phyloP scores from a whole-genome alignment of 2,113 vertebrate species.

The Myrmecobius fasciatus region DNA sequence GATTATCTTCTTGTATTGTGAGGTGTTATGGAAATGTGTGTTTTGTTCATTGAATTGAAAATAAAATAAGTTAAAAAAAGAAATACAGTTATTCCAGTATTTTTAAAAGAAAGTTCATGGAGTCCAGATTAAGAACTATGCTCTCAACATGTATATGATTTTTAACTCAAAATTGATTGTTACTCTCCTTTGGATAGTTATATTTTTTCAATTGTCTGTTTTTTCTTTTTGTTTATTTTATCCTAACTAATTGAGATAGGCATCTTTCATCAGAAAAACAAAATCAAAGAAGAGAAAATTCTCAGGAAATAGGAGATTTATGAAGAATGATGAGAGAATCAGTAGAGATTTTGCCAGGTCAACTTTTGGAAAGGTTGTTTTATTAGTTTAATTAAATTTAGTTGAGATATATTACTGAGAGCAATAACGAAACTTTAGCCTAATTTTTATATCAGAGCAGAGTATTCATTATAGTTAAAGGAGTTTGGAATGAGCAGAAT shows the following conservation, averaged over 20 bases:
- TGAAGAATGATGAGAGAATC: not conserved
- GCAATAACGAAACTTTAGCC: not conserved
- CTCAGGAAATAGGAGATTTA: not conserved
- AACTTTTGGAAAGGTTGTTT: not conserved
- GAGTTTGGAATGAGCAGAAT: not conserved
- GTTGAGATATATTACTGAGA: not conserved
- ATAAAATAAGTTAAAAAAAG: too few relatives aligned
- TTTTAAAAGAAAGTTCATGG: not conserved
- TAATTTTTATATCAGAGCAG: not conserved
- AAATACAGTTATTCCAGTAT: not conserved
- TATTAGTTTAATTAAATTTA: not conserved
- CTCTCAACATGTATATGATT: not conserved
- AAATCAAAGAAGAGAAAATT: conserved; percentile 12
- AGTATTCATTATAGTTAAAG: not conserved
- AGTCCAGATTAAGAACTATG: not conserved
- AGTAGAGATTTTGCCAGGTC: not conserved
- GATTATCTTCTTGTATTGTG: too few relatives aligned
- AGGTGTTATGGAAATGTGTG: too few relatives aligned
- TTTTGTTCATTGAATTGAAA: too few relatives aligned
- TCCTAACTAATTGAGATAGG: not conserved
- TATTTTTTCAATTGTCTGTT: not conserved
- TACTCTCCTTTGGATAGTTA: not conserved
- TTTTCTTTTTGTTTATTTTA: conserved; percentile 1
- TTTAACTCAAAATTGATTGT: not conserved
- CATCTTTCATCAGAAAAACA: not conserved